Percentiles rank a stretch among this genome's conserved stretches.
These are phyloP conservation scores for Pantherophis alleghaniensis DNA, from an alignment of 2,797 vertebrate genomes.

Conservation along the genomic window DNA sequence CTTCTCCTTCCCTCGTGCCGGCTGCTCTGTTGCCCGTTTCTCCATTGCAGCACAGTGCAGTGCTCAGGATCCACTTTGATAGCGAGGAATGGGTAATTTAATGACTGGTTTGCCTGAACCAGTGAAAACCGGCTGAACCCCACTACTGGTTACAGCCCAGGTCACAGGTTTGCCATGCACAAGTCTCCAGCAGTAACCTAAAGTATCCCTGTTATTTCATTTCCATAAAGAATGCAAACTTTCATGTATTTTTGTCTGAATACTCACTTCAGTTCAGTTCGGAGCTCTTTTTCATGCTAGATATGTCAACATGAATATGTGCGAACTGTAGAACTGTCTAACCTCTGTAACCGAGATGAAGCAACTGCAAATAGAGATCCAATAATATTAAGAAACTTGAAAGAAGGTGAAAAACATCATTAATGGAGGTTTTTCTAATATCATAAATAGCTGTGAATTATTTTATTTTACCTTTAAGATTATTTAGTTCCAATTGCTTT, in stretches of 20 bases:
- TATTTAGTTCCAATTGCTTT: not conserved
- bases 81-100: too few species aligned
- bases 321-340: constrained; percentile 99
- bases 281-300: constrained; percentile 82
- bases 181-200: constrained; percentile 2
- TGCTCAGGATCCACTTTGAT: too few species aligned
- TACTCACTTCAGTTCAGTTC: constrained; percentile 86
- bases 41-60: too few species aligned
- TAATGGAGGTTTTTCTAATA: constrained; percentile 27
- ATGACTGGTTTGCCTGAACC: too few species aligned
- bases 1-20: too few species aligned
- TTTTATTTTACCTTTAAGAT: not conserved
- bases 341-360: constrained; percentile 91
- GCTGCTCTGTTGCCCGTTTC: too few species aligned
- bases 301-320: constrained; percentile 98
- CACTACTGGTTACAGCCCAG: not conserved
- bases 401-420: constrained; percentile 39
- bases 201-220: not conserved
- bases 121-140: too few species aligned
- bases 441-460: not conserved
- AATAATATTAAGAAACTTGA: constrained; percentile 9
- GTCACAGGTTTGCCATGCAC: not conserved
- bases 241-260: constrained; percentile 34
- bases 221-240: not conserved
- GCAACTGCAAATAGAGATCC: constrained; percentile 82